phyloP scores from a whole-genome alignment of 2,888 invertebrate genomes.

The Cloeon dipterum region DNA sequence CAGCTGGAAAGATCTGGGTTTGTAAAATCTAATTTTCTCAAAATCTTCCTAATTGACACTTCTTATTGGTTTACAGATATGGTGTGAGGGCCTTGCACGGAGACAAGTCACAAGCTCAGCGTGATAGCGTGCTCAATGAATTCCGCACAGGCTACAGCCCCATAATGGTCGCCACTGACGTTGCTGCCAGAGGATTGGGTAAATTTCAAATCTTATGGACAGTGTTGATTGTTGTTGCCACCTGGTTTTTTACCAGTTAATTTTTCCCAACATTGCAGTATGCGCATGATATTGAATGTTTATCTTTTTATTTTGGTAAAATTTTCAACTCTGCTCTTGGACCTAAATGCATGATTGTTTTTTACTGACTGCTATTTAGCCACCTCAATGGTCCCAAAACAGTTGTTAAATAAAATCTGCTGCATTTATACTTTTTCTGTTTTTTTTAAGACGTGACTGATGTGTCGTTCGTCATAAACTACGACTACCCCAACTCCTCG shows the following conservation, averaged over 20 bases:
- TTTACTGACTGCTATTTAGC: no score
- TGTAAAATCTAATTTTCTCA: slow-evolving; percentile 5
- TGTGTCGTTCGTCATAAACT: slow-evolving; percentile 93
- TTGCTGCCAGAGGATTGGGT: slow-evolving; percentile 4
- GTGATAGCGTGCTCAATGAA: slow-evolving; percentile 50
- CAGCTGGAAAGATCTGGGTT: slow-evolving; percentile 56
- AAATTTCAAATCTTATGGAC: not conserved
- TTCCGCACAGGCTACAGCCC: slow-evolving; percentile 1
- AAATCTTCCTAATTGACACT: not conserved
- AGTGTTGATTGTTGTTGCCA: not conserved
- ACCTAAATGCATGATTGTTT: no score
- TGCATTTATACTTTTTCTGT: not conserved
- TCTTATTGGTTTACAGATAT: not conserved
- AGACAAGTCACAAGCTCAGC: slow-evolving; percentile 78
- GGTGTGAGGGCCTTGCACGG: slow-evolving; percentile 75
- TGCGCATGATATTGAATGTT: no score
- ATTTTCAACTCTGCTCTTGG: no score
- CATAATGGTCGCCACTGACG: slow-evolving; percentile 3
- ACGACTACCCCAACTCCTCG: slow-evolving; percentile 92
- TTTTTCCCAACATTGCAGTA: no score
- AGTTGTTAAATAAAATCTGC: no score
- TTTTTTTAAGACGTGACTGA: slow-evolving; percentile 50
- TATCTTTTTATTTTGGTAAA: no score
- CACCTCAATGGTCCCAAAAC: no score
- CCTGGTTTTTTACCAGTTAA: no score